Conservation (phyloP, 2,888 invertebrate genomes). For the Hipparchia semele region DNA sequence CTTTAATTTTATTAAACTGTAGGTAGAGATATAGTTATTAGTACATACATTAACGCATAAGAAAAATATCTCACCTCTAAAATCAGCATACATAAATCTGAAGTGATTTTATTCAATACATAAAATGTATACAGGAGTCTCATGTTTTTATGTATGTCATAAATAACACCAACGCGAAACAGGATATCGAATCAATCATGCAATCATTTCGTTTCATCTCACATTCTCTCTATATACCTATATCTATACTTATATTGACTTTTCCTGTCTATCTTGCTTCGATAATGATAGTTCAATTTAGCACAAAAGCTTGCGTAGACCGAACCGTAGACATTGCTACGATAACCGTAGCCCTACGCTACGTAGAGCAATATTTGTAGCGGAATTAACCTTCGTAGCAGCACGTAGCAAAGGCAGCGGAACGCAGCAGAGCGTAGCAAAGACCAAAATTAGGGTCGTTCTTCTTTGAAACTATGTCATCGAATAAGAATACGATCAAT, state of each 20-base stretch:
- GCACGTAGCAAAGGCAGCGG: not conserved
- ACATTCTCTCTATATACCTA: not conserved
- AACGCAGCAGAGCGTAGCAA: not conserved
- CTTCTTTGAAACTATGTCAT: too few species aligned
- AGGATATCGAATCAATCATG: conserved; percentile 25
- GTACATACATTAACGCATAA: too few species aligned
- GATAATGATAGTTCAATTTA: too few species aligned
- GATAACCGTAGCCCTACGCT: too few species aligned
- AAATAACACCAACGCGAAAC: conserved; percentile 12
- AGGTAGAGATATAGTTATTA: too few species aligned
- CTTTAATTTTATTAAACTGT: too few species aligned
- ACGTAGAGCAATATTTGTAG: not conserved
- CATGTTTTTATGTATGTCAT: conserved; percentile 17
- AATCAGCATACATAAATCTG: not conserved
- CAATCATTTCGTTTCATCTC: conserved; percentile 17
- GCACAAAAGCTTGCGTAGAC: too few species aligned
- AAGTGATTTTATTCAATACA: not conserved
- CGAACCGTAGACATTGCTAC: too few species aligned
- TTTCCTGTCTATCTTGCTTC: not conserved
- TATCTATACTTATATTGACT: not conserved
- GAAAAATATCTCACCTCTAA: not conserved
- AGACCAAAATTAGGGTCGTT: too few species aligned
- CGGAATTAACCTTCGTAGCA: conserved; percentile 3
- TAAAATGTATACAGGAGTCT: conserved; percentile 2
- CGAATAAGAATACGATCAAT: too few species aligned